Base-by-base conservation (phyloP, 1,140 invertebrate species). In the Ladona fulva region DNA sequence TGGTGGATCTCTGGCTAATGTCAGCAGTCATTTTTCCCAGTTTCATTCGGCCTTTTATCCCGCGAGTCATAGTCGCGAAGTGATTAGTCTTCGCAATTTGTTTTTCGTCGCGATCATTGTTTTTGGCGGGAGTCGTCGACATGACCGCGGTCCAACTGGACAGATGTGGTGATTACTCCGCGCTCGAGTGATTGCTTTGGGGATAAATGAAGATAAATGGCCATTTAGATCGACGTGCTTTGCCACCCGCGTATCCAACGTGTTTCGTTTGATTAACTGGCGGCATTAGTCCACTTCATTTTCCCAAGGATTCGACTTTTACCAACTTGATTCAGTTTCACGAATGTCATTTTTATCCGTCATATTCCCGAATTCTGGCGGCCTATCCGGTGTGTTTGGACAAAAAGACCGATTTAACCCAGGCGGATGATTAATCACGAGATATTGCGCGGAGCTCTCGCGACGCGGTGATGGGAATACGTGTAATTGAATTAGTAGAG, bases 151-250 rank as follows among this genome's bases (percentile, higher is more conserved):
- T 66, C 52, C 52, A 66, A 12, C 52, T 66, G 3, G 3, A 66
- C n/a, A 66, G 52, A 66, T 22, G 16, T 66, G 52, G 1, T 66
- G 52, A 66, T 66, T 66, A 66, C 16, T 66, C 52, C 52, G 1
- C 16, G 1, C 16, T 66, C 16, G 52, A 66, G 14, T 12, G 52
- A 66, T 66, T 66, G 52, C 52, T 22, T 66, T 66, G 52, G 52
- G 52, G 52, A 66, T 66, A 66, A 66, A 66, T 66, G 52, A 22
- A 66, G 52, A 66, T 66, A 66, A 66, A 66, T 66, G 52, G 14
- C n/a, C 52, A 12, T 66, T 66, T 66, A 66, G 52, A 66, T 66
- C 3, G 52, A 22, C n/a, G 52, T 66, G 44, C 44, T 52, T 52
- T 19, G 44, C 44, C 10, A 19, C 10, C 10, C 44, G 19, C 19